Base-by-base conservation (phyloP, 2,797 vertebrate genomes). In the Neoniphon sammara region DNA sequence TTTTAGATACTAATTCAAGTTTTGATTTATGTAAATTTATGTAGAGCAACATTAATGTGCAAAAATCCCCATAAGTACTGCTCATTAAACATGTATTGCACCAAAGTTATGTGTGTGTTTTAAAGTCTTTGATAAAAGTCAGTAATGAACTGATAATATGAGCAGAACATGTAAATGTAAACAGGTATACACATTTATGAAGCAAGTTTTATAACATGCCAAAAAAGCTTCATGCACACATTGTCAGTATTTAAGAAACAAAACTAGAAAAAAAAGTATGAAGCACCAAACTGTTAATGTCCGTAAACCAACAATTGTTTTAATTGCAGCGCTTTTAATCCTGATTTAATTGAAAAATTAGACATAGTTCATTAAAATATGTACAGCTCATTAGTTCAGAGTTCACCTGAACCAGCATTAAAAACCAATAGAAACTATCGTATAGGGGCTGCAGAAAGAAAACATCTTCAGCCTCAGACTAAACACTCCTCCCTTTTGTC, bases 301-400 rank as follows among this genome's bases (percentile, higher is more conserved):
- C 36, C 70, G 14, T 52, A 59, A 66, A 69, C 7, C 18, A 21
- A 63, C n/a, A 21, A 1, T 53, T 66, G 34, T 70, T 82, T 70
- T 8, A 76, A 54, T 31, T 10, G 11, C 27, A 12, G 57, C 27
- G 54, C 27, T 66, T 68, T 78, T 65, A 67, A 72, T 67, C 4
- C 23, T 15, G 83, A 50, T 10, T 36, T 47, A 20, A 68, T 53
- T 61, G 30, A 62, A 65, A 34, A 66, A 65, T 21, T 5, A 8
- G 53, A 18, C 23, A 44, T 65, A 66, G 81, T 82, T 75, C 8
- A 73, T 30, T 83, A 86, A 85, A 88, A 77, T 59, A 80, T 77
- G 7, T 60, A 84, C 63, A 80, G 12, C 3, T 83, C 36, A 69
- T 60, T 50, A 39, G 39, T 68, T 73, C 11, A 39, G 70, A 73